Conservation (phyloP, 2,888 invertebrate species). For the Poecilus cupreus region DNA sequence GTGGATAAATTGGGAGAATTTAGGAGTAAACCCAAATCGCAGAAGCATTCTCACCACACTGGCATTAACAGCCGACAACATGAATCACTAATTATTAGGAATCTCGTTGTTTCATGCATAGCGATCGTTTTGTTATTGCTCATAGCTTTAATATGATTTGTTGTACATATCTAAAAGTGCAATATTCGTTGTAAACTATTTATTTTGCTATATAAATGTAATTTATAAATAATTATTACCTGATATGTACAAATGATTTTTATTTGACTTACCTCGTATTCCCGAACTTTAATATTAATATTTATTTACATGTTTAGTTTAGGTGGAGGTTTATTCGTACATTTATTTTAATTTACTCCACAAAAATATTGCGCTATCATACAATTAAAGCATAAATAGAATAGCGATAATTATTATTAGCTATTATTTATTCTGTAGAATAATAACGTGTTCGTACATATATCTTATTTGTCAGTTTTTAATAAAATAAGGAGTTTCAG, state of each 20-base stretch:
- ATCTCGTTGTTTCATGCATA: background rate
- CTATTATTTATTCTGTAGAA: slow-evolving; percentile 51
- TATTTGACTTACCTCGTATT: background rate
- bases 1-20: slow-evolving; percentile 99
- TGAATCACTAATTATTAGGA: slow-evolving; percentile 64
- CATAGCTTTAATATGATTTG: slow-evolving; percentile 1
- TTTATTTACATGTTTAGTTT: no score
- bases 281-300: no score
- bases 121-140: background rate
- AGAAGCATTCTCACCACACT: slow-evolving; percentile 88
- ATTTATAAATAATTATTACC: slow-evolving; percentile 20
- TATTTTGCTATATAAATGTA: slow-evolving; percentile 22
- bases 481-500: slow-evolving; percentile 58
- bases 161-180: slow-evolving; percentile 42
- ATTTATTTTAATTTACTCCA: no score
- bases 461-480: slow-evolving; percentile 56
- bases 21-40: slow-evolving; percentile 94
- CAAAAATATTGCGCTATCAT: no score
- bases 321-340: no score
- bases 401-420: background rate
- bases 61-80: slow-evolving; percentile 83
- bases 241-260: background rate
- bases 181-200: slow-evolving; percentile 49
- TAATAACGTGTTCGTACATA: slow-evolving; percentile 54
- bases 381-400: background rate